Conservation (phyloP, 2,113 vertebrate genomes). For the Micromys minutus region DNA sequence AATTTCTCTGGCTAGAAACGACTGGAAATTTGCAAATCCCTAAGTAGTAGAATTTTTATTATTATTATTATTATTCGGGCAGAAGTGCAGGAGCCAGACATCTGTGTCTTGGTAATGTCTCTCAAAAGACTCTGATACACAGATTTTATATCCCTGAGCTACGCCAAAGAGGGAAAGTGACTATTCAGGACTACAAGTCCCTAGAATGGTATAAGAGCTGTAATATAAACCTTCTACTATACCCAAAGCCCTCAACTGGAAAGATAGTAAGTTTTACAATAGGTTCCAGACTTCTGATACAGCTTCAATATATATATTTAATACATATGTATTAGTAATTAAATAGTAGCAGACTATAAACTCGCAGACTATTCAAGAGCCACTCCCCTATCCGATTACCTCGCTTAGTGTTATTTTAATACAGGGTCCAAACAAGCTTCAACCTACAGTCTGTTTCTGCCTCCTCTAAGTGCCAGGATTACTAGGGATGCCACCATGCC, state of each 20-base stretch:
- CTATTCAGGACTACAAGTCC: not conserved
- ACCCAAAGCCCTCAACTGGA: not conserved
- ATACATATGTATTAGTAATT: conserved; percentile 31
- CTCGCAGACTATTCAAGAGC: not conserved
- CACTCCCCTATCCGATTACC: not conserved
- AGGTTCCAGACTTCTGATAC: not conserved
- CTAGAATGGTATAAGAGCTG: not conserved
- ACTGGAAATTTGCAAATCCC: not conserved
- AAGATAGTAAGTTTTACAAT: not conserved
- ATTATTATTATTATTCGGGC: no score
- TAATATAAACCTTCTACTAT: not conserved
- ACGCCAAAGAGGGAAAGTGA: no score
- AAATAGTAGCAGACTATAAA: not conserved
- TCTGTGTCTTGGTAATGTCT: not conserved
- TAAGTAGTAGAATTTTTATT: not conserved
- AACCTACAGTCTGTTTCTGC: not conserved
- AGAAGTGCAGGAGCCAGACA: no score
- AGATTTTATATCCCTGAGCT: not conserved
- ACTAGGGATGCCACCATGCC: not conserved
- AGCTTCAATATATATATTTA: not conserved
- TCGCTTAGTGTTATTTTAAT: not conserved
- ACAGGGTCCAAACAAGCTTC: not conserved
- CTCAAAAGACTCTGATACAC: not conserved
- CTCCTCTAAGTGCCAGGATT: not conserved
- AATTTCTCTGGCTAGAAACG: not conserved